These are phyloP conservation scores for Plectrocnemia conspersa DNA, from an alignment of 1,140 invertebrate genomes.

Conservation along the genomic window DNA sequence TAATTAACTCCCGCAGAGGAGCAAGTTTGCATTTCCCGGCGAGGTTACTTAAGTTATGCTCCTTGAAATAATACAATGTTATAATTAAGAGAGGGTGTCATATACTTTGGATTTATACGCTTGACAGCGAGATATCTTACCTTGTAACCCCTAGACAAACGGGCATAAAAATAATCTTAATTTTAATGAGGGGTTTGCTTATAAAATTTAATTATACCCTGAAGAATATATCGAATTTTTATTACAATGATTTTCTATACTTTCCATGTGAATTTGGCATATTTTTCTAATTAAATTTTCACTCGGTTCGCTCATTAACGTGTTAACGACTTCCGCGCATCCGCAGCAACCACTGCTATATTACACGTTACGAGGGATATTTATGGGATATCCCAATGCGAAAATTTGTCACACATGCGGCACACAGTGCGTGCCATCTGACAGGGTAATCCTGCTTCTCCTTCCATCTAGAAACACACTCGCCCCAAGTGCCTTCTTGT, in stretches of 20 bases:
- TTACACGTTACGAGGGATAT: constrained; percentile 17
- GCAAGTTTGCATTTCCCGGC: constrained; percentile 14
- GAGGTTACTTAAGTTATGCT: constrained; percentile 15
- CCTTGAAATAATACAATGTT: constrained; percentile 30
- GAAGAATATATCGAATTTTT: no score
- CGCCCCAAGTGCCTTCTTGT: constrained; percentile 29
- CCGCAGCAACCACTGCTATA: not conserved
- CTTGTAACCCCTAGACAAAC: no score
- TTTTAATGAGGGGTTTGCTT: no score
- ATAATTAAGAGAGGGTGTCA: constrained; percentile 31
- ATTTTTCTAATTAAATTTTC: no score
- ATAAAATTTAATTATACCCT: no score
- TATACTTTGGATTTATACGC: constrained; percentile 22
- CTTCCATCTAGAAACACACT: constrained; percentile 25
- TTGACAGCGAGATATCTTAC: no score
- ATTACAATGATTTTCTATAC: no score
- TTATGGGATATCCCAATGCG: constrained; percentile 23
- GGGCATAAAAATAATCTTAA: no score
- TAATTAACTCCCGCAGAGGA: constrained; percentile 20
- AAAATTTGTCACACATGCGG: constrained; percentile 24
- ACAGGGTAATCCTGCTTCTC: constrained; percentile 23
- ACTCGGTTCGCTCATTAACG: no score
- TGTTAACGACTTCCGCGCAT: not conserved
- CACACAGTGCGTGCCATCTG: constrained; percentile 18
- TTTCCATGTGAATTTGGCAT: no score